A percentile compares a stretch with the other conserved stretches of the same genome.
Conservation (phyloP, 2,797 vertebrate genomes). For the Melanotaenia pygmaea region DNA sequence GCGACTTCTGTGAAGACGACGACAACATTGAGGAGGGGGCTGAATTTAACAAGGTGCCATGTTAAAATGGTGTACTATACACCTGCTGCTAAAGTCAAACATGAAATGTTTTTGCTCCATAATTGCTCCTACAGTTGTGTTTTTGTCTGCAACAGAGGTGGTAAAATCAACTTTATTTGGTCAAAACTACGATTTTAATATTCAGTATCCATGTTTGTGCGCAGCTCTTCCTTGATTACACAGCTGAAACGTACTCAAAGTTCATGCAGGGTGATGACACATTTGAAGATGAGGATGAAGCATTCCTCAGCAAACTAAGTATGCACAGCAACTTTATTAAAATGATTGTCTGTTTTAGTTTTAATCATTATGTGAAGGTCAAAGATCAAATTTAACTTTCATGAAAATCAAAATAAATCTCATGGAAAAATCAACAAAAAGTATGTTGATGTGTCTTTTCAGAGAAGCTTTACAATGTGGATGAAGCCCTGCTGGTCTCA, state of each 20-base stretch:
- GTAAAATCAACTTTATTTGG: background rate
- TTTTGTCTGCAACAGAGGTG: background rate
- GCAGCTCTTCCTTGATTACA: slow-evolving; percentile 90
- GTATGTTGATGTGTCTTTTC: slow-evolving; percentile 26
- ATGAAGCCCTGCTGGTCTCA: slow-evolving; percentile 84
- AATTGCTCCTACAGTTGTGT: background rate
- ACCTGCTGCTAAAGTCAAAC: background rate
- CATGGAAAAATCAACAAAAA: background rate
- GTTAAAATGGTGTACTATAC: background rate
- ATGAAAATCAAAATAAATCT: background rate
- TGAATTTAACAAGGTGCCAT: slow-evolving; percentile 89
- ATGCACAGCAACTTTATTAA: slow-evolving; percentile 56
- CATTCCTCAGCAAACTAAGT: slow-evolving; percentile 88
- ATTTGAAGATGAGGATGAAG: slow-evolving; percentile 88
- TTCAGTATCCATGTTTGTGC: background rate
- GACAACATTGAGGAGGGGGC: slow-evolving; percentile 87
- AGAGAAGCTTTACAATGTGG: slow-evolving; percentile 88
- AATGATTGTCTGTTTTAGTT: background rate
- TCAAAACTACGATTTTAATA: background rate
- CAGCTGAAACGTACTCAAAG: slow-evolving; percentile 88
- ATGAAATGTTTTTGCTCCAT: background rate
- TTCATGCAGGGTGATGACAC: slow-evolving; percentile 92
- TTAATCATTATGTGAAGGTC: background rate
- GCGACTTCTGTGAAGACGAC: slow-evolving; percentile 84
- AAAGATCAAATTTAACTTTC: background rate